Percentiles rank a stretch among this genome's conserved stretches.
Conservation (phyloP, 2,888 invertebrate genomes). For the Camponotus fellah region DNA sequence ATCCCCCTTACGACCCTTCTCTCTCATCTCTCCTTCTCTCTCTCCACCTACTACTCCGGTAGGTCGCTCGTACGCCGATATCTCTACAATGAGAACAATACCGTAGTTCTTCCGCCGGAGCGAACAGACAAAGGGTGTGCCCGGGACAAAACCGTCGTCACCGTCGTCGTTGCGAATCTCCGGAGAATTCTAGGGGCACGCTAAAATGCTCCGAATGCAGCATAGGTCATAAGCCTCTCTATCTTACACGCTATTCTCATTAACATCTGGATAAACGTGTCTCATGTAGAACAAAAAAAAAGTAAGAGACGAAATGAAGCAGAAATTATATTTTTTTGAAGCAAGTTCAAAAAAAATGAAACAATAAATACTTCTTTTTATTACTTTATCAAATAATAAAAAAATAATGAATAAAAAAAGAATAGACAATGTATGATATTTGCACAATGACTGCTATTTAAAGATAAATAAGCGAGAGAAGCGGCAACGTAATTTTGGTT, state of each 20-base stretch:
- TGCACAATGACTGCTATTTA: neutral
- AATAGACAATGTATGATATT: neutral
- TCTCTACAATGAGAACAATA: conserved; percentile 79
- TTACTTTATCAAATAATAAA: neutral
- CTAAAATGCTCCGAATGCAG: conserved; percentile 12
- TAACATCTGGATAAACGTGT: neutral
- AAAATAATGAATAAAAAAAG: neutral
- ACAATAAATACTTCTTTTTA: neutral
- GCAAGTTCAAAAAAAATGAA: neutral
- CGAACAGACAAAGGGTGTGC: conserved; percentile 72
- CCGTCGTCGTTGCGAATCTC: conserved; percentile 42
- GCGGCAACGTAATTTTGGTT: conserved; percentile 55
- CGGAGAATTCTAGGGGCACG: neutral
- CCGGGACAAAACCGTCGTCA: conserved; percentile 70
- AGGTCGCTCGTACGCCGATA: conserved; percentile 60
- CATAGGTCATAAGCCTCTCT: neutral
- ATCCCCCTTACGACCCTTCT: conserved; percentile 32
- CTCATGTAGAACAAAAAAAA: neutral
- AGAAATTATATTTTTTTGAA: neutral
- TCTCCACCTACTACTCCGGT: conserved; percentile 42
- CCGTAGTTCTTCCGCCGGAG: conserved; percentile 75
- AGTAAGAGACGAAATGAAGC: neutral
- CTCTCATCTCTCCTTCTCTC: conserved; percentile 30
- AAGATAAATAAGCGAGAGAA: neutral
- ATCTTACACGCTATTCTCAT: conserved; percentile 13